Conservation (phyloP, 2,888 invertebrate genomes). For the Apomyelois bistriatella region DNA sequence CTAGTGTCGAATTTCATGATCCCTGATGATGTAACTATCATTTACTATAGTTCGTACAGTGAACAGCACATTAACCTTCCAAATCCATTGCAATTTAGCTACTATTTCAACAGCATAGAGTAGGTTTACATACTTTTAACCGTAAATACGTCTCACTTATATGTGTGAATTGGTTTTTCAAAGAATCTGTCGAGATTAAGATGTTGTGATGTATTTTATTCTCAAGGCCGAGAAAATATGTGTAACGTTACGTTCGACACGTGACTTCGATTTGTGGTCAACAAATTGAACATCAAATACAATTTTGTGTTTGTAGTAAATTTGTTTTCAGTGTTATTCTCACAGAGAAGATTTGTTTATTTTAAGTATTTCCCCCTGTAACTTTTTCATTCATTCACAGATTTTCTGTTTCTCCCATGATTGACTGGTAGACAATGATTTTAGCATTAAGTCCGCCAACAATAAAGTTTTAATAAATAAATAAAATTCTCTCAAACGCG, state of each 20-base stretch:
- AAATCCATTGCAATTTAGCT: too few species aligned
- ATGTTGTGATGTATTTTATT: neutral
- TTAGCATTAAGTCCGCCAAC: too few species aligned
- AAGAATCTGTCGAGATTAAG: conserved; percentile 1
- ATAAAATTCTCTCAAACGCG: too few species aligned
- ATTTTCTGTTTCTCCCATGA: too few species aligned
- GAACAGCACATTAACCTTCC: neutral
- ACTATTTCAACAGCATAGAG: too few species aligned
- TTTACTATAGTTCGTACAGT: neutral
- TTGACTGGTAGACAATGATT: too few species aligned
- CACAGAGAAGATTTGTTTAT: too few species aligned
- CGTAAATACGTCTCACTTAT: neutral
- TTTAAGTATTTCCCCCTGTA: too few species aligned
- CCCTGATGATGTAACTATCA: neutral
- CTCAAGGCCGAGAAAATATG: conserved; percentile 2
- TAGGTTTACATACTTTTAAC: too few species aligned
- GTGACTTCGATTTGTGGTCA: neutral
- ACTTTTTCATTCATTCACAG: too few species aligned
- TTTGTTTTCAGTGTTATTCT: too few species aligned
- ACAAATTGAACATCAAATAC: neutral
- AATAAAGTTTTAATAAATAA: too few species aligned
- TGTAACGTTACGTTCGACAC: neutral
- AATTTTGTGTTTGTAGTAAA: neutral
- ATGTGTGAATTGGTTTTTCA: conserved; percentile 5
- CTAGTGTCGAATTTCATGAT: neutral